Evolutionary conservation across 1,140 invertebrate species (phyloP), one percentile per base, ranked within the genome.

Genomic region (Polypedilum vanderplanki): DNA sequence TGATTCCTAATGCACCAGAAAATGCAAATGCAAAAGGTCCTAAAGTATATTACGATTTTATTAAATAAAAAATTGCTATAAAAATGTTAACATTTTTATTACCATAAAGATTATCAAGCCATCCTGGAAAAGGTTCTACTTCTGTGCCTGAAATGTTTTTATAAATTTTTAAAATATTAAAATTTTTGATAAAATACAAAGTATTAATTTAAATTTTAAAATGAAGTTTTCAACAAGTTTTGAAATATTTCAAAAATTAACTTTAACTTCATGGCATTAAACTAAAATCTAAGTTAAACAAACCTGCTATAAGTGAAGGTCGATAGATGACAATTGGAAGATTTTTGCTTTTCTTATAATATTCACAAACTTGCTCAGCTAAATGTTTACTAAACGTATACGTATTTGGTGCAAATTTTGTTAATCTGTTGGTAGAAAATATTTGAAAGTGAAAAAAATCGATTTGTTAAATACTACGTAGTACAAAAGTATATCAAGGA

Each of bases 71-170:
- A n/a, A n/a, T n/a, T n/a, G n/a, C n/a, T n/a, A n/a, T n/a, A n/a
- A n/a, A n/a, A n/a, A n/a, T n/a, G n/a, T n/a, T n/a, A n/a, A n/a
- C n/a, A n/a, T n/a, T n/a, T n/a, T n/a, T n/a, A 0, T 95, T 94
- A 5, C 96, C 96, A 82, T 98, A 98, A 77, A 94, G 93, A 83
- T 98, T 98, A 79, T 98, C 96, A 4, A 97, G 87, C 96, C 96
- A 98, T 0, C 96, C 94, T 0, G 83, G 78, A 0, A 91, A 46
- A 0, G 92, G 91, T 18, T 93, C 91, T 0, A 75, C 75, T 64
- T 80, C 75, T 8, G 86, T 65, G 8, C 88, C 85, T 0, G 88
- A 88, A 76, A 91, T 33, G n/a, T n/a, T n/a, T n/a, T n/a, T n/a
- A n/a, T n/a, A n/a, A n/a, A n/a, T n/a, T n/a, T n/a, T n/a, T n/a